phyloP scores from a whole-genome alignment of 2,888 invertebrate genomes.

The Mellilla xanthometata region DNA sequence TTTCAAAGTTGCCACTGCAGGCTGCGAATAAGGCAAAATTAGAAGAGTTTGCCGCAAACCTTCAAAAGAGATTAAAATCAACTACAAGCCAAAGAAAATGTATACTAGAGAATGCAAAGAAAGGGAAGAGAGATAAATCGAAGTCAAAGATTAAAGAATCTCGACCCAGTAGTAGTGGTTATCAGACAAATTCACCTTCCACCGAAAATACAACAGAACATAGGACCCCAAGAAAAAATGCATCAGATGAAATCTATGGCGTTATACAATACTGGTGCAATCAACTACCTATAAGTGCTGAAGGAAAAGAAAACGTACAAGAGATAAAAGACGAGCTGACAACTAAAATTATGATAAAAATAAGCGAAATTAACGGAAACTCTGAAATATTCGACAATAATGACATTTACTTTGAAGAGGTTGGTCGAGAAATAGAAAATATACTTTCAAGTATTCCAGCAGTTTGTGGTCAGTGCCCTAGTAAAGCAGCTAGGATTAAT shows the following conservation, averaged over 20 bases:
- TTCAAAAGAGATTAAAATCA: constrained; percentile 44
- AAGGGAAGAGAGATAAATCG: constrained; percentile 16
- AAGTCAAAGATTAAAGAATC: constrained; percentile 26
- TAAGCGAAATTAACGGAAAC: constrained; percentile 53
- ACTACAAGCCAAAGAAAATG: constrained; percentile 46
- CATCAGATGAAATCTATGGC: constrained; percentile 50
- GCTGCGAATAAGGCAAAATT: constrained; percentile 34
- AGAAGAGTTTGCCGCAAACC: constrained; percentile 38
- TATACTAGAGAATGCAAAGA: constrained; percentile 21
- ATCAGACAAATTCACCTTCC: too few relatives aligned
- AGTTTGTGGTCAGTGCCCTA: constrained; percentile 36
- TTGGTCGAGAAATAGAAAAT: constrained; percentile 50
- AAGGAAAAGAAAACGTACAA: constrained; percentile 34
- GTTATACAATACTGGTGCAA: constrained; percentile 54
- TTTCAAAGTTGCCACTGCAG: constrained; percentile 48
- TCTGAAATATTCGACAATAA: constrained; percentile 47
- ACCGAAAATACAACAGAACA: constrained; percentile 1
- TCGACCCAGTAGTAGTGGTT: constrained; percentile 31
- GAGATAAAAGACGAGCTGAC: constrained; percentile 42
- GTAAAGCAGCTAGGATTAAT: constrained; percentile 38
- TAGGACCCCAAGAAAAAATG: constrained; percentile 34
- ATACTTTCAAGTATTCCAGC: constrained; percentile 40
- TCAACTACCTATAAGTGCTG: constrained; percentile 42
- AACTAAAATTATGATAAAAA: constrained; percentile 53
- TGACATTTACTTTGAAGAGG: constrained; percentile 41